Evolutionary conservation across 2,888 invertebrate species (phyloP), one percentile per base, ranked within the genome.

Genomic region (Poecilus cupreus): DNA sequence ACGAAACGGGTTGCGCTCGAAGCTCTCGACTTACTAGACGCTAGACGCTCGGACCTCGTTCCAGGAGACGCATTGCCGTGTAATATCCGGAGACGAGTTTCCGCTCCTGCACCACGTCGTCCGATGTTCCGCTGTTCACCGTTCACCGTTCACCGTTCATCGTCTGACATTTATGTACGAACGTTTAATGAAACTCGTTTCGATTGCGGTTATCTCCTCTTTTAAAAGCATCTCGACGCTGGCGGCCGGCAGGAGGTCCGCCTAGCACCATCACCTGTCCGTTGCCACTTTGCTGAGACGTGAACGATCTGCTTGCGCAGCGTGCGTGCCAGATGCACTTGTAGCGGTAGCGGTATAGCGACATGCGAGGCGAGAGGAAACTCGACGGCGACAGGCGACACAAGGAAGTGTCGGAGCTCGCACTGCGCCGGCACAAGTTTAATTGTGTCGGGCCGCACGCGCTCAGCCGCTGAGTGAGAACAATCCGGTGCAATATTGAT

Each of bases 201-300:
- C 70, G 46, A 72, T 72, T 80, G 80, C 72, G 80, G 80, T 72
- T 80, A 80, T 80, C 80, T 72, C 39, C 46, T 20, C 70, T 57
- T 72, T 72, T 43, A 72, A 80, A 80, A 72, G 64, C 39, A 26
- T 32, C 46, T 70, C 24, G 26, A 22, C 60, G 18, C 60, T 13
- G 13, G n/a, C 4, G 24, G 6, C 24, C 60, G 26, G 60, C 20
- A 51, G 18, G 18, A 51, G 18, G 43, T 18, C 51, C 20, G 16
- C 83, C 83, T 83, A 74, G 68, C 81, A 82, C 78, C 80, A 84
- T 78, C 83, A 84, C 83, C 46, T 72, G 46, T 46, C 46, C 24
- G 43, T 20, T 20, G 32, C 51, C 18, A 51, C 51, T 18, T 18
- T 13, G 13, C 13, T 51, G 16, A 51, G 51, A 51, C 18, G 18